These are phyloP conservation scores for Elachura formosa DNA, from an alignment of 2,113 vertebrate genomes.

Conservation along the genomic window DNA sequence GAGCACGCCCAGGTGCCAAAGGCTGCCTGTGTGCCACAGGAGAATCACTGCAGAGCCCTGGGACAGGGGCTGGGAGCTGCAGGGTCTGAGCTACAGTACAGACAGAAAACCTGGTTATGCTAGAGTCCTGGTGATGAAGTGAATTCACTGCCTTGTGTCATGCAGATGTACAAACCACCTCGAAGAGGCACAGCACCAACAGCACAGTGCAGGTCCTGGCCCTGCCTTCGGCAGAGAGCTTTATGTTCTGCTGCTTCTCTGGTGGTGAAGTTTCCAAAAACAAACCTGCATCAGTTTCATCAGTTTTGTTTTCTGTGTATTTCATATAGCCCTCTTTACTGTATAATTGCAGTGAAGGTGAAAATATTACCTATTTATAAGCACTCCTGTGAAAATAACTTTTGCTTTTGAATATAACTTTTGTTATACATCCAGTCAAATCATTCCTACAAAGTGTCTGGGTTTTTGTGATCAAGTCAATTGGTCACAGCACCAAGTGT, in stretches of 20 bases:
- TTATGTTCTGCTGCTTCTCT: neutral
- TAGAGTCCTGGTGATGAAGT: neutral
- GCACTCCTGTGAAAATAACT: neutral
- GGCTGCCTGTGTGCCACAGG: accelerated
- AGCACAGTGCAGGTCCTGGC: neutral
- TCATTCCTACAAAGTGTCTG: neutral
- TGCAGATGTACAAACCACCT: accelerated
- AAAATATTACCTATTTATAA: neutral
- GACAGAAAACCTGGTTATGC: neutral
- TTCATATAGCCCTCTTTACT: neutral
- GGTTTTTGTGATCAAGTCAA: neutral
- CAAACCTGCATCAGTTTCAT: neutral
- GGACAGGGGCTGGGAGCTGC: neutral
- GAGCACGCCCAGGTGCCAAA: neutral
- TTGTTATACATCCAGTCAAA: neutral
- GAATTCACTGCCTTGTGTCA: neutral
- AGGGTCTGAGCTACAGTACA: neutral
- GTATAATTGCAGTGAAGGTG: neutral
- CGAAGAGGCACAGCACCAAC: accelerated
- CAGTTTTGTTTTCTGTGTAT: neutral
- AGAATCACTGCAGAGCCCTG: neutral
- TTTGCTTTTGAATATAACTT: too few species aligned
- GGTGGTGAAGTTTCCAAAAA: neutral
- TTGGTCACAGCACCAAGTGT: neutral
- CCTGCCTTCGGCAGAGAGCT: neutral